phyloP scores from a whole-genome alignment of 1,140 invertebrate genomes.

The Anagrus nilaparvatae region DNA sequence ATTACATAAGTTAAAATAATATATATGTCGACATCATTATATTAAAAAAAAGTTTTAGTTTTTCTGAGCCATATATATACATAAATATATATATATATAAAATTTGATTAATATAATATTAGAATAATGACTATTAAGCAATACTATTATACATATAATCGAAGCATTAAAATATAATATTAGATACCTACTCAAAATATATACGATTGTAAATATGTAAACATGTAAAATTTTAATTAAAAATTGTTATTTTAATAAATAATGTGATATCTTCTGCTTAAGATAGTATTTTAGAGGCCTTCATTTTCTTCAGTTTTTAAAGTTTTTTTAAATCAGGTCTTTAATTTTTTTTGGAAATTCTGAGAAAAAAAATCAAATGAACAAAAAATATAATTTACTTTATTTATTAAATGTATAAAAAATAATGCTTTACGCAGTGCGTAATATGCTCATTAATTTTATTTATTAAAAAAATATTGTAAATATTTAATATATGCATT shows the following conservation, averaged over 20 bases:
- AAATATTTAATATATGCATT: constrained; percentile 3
- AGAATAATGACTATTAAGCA: neutral
- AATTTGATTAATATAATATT: neutral
- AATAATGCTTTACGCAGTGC: constrained; percentile 11
- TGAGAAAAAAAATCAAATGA: constrained; percentile 1
- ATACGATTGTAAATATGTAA: neutral
- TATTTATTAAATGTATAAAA: constrained; percentile 1
- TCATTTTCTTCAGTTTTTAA: neutral
- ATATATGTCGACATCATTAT: constrained; percentile 25
- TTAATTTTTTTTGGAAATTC: constrained; percentile 1
- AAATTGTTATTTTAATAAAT: constrained; percentile 7
- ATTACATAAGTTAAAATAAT: constrained; percentile 15
- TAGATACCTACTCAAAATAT: neutral
- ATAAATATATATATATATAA: constrained; percentile 16
- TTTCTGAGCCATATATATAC: neutral
- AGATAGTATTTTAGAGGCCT: too few relatives aligned
- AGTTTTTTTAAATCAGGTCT: neutral
- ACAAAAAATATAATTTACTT: neutral
- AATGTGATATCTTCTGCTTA: constrained; percentile 4
- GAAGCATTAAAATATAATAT: neutral
- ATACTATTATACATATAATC: neutral
- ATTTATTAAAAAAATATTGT: constrained; percentile 5
- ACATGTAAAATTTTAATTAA: neutral
- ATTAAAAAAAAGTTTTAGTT: constrained; percentile 17
- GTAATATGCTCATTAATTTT: constrained; percentile 11